Evolutionary conservation across 2,888 invertebrate species (phyloP).

Genomic region (Brenthis daphne): DNA sequence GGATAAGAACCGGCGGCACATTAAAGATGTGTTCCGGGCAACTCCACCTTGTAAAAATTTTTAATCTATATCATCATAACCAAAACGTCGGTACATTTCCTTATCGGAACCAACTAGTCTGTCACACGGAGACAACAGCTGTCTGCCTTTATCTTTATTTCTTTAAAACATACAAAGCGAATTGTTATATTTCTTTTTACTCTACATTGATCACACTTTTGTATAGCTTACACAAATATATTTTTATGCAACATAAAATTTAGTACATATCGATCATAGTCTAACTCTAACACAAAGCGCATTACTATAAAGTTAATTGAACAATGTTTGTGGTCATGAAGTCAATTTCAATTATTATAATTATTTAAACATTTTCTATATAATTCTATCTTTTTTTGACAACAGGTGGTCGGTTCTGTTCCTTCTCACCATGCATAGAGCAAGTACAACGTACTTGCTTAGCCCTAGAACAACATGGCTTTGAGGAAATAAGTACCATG

Average conservation of each 20-base stretch:
- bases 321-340: too few species aligned
- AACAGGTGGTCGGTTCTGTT: constrained; percentile 95
- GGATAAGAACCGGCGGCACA: constrained; percentile 74
- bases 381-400: constrained; percentile 4
- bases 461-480: constrained; percentile 87
- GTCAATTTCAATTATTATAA: too few species aligned
- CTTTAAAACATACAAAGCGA: constrained; percentile 15
- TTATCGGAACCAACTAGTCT: constrained; percentile 61
- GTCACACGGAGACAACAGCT: constrained; percentile 74
- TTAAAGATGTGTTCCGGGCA: constrained; percentile 73
- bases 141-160: constrained; percentile 63
- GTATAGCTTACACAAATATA: too few species aligned
- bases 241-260: too few species aligned
- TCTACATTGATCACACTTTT: neutral
- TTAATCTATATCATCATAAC: constrained; percentile 69
- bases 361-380: too few species aligned
- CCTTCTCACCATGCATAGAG: constrained; percentile 99
- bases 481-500: constrained; percentile 92
- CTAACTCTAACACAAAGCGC: too few species aligned
- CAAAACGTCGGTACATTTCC: constrained; percentile 49
- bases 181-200: constrained; percentile 27
- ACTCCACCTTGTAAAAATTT: constrained; percentile 72
- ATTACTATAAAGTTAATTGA: too few species aligned
- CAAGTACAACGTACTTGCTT: constrained; percentile 96
- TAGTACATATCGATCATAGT: too few species aligned